Evolutionary conservation across 2,113 vertebrate species (phyloP), one percentile per base, ranked within the genome.

Genomic region (Seriola aureovittata): DNA sequence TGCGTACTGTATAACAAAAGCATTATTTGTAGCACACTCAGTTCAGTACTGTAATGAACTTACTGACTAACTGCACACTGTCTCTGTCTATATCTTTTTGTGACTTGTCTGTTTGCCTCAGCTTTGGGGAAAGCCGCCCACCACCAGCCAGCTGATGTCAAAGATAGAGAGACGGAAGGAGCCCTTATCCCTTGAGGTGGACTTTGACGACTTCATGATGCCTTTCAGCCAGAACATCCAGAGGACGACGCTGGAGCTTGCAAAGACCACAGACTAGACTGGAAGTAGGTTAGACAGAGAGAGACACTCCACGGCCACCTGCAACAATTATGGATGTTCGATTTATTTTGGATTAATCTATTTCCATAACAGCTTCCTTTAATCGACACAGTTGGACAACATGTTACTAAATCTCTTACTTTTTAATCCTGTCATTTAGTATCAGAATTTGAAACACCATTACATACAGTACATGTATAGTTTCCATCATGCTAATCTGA

Each of bases 41-140:
- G 48, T 14, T 80, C 69, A 73, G 5, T 13, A 3, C 23, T 5
- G 48, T 23, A 34, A 21, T 38, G 40, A 44, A 16, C 63, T 32
- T 16, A 23, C 8, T 17, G 1, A 14, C n/a, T 63, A 54, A 64
- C 25, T 48, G 5, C 12, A 23, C 34, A 54, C 12, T 9, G 46
- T 63, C 3, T 72, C 54, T 73, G 4, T 73, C 71, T 69, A 1
- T 7, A 13, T 25, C 11, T 66, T 40, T 46, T 11, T 42, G 42
- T 58, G 25, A 34, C 44, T 21, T 9, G 44, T 84, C 3, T 11
- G 59, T 68, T 4, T 66, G 42, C 50, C 59, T 60, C 75, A 99
- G 97, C 77, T 94, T 57, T 98, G 96, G 97, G 91, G 90, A 65
- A 95, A 96, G 13, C 96, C 96, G 21, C 83, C 95, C 9, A 93